A percentile compares a stretch with the other conserved stretches of the same genome.
These are phyloP conservation scores for Brachylomia viminalis DNA, from an alignment of 2,888 invertebrate genomes.

Conservation along the genomic window DNA sequence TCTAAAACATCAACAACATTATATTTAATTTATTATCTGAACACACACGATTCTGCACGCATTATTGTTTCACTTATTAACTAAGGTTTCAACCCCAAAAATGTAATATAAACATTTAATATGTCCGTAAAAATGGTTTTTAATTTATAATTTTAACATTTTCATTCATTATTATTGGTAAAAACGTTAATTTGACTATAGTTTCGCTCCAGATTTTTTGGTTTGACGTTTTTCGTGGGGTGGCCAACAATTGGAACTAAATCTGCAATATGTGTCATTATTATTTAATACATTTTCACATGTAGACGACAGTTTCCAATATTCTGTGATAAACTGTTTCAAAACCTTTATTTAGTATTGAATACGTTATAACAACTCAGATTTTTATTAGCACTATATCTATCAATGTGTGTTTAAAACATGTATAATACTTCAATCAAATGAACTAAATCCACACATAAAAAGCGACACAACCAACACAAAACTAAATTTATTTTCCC, in stretches of 20 bases:
- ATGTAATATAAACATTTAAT: conserved; percentile 55
- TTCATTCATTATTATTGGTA: conserved; percentile 86
- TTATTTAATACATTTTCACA: too few species aligned
- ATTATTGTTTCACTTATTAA: conserved; percentile 65
- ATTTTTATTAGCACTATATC: too few species aligned
- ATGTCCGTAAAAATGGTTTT: conserved; percentile 62
- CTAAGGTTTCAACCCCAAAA: conserved; percentile 58
- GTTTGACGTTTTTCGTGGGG: conserved; percentile 80
- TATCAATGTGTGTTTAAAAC: too few species aligned
- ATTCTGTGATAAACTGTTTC: too few species aligned
- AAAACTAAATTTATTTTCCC: conserved; percentile 3
- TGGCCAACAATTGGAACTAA: conserved; percentile 68
- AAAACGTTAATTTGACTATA: conserved; percentile 75
- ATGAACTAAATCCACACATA: too few species aligned
- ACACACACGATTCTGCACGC: conserved; percentile 67
- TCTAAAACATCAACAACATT: conserved; percentile 68
- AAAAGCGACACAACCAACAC: not conserved
- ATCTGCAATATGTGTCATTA: not conserved
- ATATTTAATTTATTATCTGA: conserved; percentile 59
- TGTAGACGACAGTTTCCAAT: too few species aligned
- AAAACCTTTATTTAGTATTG: too few species aligned
- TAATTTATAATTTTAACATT: conserved; percentile 72
- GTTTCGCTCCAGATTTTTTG: conserved; percentile 84
- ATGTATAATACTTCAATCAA: too few species aligned
- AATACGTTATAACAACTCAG: too few species aligned